Conservation (phyloP, 2,797 vertebrate species). For the Picus viridis region DNA sequence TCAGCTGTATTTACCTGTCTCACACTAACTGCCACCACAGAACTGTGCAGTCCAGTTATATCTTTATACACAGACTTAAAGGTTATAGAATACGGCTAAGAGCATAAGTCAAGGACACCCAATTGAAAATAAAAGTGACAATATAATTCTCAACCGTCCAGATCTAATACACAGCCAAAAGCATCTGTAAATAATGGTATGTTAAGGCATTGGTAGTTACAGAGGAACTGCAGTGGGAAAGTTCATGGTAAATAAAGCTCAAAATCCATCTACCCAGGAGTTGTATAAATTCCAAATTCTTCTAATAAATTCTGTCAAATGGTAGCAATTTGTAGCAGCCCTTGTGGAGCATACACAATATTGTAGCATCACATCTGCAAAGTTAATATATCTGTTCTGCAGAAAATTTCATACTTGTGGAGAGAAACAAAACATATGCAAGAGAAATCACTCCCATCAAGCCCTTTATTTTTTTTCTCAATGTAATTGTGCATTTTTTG, state of each 20-base stretch:
- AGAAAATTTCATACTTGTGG: not conserved
- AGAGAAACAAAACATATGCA: not conserved
- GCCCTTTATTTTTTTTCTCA: not conserved
- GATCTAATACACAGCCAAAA: not conserved
- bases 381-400: not conserved
- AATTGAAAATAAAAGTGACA: not conserved
- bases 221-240: not conserved
- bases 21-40: not conserved
- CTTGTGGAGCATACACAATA: not conserved
- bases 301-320: slow-evolving; percentile 22
- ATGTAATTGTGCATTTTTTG: not conserved
- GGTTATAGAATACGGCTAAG: not conserved
- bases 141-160: not conserved
- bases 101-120: not conserved
- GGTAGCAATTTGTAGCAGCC: not conserved
- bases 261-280: not conserved
- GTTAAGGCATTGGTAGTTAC: not conserved
- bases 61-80: not conserved
- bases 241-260: not conserved
- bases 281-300: slow-evolving; percentile 4
- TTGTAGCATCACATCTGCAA: not conserved
- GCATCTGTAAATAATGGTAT: not conserved
- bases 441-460: not conserved
- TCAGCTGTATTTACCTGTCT: not conserved
- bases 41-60: not conserved